phyloP scores from a whole-genome alignment of 64 coral and sea anemone genomes.

The Montipora capricornis region DNA sequence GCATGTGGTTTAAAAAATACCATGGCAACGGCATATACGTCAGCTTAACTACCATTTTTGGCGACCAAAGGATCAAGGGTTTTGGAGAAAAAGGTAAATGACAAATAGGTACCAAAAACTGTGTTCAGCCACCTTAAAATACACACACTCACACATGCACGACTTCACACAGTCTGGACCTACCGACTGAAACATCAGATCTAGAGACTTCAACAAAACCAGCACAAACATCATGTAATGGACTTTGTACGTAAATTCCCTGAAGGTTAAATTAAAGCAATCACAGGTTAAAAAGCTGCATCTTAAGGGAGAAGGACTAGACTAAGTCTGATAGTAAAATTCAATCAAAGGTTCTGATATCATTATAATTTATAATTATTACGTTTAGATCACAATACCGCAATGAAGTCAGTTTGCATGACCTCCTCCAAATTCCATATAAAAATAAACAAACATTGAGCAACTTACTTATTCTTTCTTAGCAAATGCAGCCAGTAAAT shows the following conservation, averaged over 20 bases:
- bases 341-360: no score
- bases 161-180: background rate
- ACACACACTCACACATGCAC: background rate
- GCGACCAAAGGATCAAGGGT: no score
- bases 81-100: no score
- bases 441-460: no score
- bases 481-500: constrained; percentile 91
- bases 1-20: no score
- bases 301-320: background rate
- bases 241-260: constrained; percentile 95
- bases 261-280: background rate
- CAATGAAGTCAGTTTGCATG: no score
- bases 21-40: no score
- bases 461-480: constrained; percentile 85
- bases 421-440: no score
- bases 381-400: no score
- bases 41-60: no score
- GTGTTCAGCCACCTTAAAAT: background rate
- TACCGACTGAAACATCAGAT: constrained; percentile 91
- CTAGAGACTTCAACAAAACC: constrained; percentile 87
- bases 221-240: constrained; percentile 99
- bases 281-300: background rate
- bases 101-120: no score
- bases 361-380: no score
- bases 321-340: background rate